Evolutionary conservation across 2,888 invertebrate species (phyloP).

Genomic region (Callyntrura guangdongensis): DNA sequence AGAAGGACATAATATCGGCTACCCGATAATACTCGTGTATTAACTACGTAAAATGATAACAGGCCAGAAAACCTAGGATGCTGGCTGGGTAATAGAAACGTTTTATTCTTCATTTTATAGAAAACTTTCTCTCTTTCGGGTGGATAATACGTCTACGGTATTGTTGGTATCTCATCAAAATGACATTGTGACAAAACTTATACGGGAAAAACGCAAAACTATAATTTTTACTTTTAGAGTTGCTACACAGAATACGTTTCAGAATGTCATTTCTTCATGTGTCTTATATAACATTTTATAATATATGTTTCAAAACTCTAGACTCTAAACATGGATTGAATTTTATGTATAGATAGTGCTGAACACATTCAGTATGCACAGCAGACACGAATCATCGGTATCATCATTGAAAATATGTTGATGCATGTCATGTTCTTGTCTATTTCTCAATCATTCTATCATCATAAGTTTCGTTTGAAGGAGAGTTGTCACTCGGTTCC

Average conservation of each 20-base stretch:
- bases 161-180: no score
- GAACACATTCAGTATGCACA: constrained; percentile 18
- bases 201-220: no score
- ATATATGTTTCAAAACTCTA: constrained; percentile 5
- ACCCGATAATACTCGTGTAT: not conserved
- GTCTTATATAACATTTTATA: no score
- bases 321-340: no score
- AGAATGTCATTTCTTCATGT: no score
- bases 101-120: no score
- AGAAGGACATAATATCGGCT: not conserved
- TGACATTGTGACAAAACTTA: no score
- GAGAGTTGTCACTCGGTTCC: not conserved
- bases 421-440: constrained; percentile 61
- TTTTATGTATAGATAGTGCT: no score
- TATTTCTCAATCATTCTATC: constrained; percentile 58
- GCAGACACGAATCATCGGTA: constrained; percentile 6
- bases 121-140: no score
- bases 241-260: no score
- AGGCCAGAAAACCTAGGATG: not conserved
- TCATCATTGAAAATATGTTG: not conserved
- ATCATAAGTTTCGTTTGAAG: constrained; percentile 28
- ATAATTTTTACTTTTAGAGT: no score
- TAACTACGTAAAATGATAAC: not conserved
- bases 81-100: not conserved
- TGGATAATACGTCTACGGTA: no score